Evolutionary conservation across 1,140 invertebrate genomes (phyloP), one percentile per base, ranked within the genome.

Genomic region (Drosophila mauritiana): DNA sequence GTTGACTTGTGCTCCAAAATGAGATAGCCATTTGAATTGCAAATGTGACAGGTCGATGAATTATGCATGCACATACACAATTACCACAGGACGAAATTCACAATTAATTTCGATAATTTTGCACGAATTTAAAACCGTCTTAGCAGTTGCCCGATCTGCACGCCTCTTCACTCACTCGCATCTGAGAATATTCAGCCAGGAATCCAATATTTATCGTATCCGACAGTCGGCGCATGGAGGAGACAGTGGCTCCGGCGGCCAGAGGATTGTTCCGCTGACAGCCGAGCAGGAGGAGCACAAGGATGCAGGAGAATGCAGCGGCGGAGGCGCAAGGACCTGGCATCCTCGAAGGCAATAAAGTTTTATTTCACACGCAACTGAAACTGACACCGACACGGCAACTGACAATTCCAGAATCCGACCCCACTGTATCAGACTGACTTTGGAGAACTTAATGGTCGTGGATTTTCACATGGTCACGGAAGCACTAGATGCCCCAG

Each of bases 191-290:
- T 75, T 91, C 89, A 10, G 89, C 89, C 2, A 91, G 76, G 79
- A 91, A 91, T 73, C 84, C 89, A 80, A 91, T 91, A 78, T 83
- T 82, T 83, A 91, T 91, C n/a, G 79, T 91, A 37, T 91, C 81
- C 13, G 75, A 62, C 37, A 78, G 70, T 15, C 75, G 63, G 1
- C 63, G 65, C 2, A 15, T 15, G 48, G 53, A 53, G 36, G 42
- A 12, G 13, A 13, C 42, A 15, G 48, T 20, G 13, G 51, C 27
- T 46, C 49, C 25, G 37, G 54, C 36, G 20, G 62, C 56, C 57
- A 39, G 27, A 17, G 48, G 53, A 36, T 51, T 43, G 39, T 48
- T 51, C 36, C 68, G 36, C 40, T 56, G 68, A 54, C 73, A 53
- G 48, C 61, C 53, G 31, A 75, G 49, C 4, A 65, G 58, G 34